Evolutionary conservation across 2,113 vertebrate genomes (phyloP).

Genomic region (Myocastor coypus): DNA sequence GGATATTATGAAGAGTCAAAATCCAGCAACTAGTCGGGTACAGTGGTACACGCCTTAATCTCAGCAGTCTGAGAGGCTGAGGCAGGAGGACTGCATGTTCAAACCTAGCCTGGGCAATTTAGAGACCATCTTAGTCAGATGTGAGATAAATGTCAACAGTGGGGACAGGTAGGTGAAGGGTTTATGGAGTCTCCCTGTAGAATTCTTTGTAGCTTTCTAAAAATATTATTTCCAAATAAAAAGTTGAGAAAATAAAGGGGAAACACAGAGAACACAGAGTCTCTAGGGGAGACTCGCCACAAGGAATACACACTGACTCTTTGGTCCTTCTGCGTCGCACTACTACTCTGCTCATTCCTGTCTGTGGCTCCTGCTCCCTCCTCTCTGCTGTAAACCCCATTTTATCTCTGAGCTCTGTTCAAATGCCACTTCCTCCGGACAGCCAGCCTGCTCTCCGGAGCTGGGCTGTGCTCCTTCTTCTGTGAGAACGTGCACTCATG

Average conservation of each 20-base stretch:
- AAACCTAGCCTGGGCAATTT: neutral
- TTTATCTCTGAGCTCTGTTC: neutral
- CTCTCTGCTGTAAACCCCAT: neutral
- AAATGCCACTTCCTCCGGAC: neutral
- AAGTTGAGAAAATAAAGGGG: neutral
- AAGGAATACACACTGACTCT: neutral
- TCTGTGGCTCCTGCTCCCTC: neutral
- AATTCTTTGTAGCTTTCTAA: neutral
- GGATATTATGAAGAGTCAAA: neutral
- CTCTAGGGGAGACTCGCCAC: neutral
- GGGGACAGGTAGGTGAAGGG: neutral
- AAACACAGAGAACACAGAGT: neutral
- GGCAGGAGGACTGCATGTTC: neutral
- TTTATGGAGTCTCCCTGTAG: neutral
- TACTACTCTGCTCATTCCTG: neutral
- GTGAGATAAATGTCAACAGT: neutral
- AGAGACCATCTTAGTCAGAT: neutral
- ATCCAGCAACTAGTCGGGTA: neutral
- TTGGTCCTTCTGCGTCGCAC: neutral
- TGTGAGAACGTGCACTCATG: accelerated
- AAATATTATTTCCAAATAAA: constrained; percentile 45
- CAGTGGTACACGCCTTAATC: neutral
- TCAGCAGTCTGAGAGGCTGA: neutral
- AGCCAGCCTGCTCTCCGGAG: neutral
- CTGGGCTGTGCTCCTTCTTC: neutral